phyloP scores from a whole-genome alignment of 2,888 invertebrate species.

The Laspeyria flexula region DNA sequence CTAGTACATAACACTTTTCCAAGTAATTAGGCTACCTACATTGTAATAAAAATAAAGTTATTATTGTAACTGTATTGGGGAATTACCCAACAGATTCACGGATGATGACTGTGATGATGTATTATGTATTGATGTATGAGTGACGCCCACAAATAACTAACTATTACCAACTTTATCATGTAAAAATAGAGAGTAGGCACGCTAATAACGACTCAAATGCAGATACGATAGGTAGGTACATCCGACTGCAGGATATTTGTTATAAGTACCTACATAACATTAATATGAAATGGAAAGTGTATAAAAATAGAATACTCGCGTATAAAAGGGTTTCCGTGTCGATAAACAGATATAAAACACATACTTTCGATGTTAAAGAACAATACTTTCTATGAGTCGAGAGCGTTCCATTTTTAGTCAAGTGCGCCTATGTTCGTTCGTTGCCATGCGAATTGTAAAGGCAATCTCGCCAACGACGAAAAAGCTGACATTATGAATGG shows the following conservation, averaged over 20 bases:
- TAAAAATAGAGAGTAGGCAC: slow-evolving; percentile 45
- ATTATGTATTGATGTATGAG: slow-evolving; percentile 23
- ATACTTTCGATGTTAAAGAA: slow-evolving; percentile 65
- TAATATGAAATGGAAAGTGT: slow-evolving; percentile 34
- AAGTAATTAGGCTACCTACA: slow-evolving; percentile 11
- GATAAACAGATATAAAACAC: slow-evolving; percentile 58
- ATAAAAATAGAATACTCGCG: slow-evolving; percentile 32
- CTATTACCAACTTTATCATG: slow-evolving; percentile 15
- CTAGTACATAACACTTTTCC: too few relatives aligned
- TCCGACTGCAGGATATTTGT: slow-evolving; percentile 27
- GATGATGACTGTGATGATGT: neutral
- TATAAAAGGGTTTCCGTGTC: slow-evolving; percentile 46
- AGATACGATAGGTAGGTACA: slow-evolving; percentile 17
- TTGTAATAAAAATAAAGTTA: slow-evolving; percentile 2
- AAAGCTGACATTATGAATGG: slow-evolving; percentile 56
- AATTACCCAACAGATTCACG: slow-evolving; percentile 24
- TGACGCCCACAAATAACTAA: slow-evolving; percentile 40
- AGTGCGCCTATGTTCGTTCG: slow-evolving; percentile 56
- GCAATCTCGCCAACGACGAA: slow-evolving; percentile 45
- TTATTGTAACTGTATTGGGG: slow-evolving; percentile 25
- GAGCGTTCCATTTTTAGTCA: slow-evolving; percentile 80
- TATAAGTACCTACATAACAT: slow-evolving; percentile 11
- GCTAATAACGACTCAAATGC: slow-evolving; percentile 30
- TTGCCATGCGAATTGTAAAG: slow-evolving; percentile 69
- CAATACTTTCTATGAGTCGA: slow-evolving; percentile 76